Percentiles rank a stretch among this genome's conserved stretches.
Conservation (phyloP, 2,888 invertebrate genomes). For the Megamerina dolium region DNA sequence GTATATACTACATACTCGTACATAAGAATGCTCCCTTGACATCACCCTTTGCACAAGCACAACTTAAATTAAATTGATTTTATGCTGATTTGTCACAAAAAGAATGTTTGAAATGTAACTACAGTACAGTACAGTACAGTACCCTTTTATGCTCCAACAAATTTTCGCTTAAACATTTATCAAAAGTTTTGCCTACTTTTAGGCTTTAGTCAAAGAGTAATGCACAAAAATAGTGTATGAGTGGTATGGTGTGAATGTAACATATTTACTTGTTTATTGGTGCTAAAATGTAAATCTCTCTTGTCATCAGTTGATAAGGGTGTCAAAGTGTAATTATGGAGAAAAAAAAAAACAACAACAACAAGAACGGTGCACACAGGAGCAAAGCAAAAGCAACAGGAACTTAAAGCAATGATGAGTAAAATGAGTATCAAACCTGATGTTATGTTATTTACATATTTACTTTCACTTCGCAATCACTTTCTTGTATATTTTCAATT, state of each 20-base stretch:
- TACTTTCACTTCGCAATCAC: no score
- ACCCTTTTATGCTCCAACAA: no score
- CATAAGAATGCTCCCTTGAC: no score
- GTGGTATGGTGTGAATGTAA: background rate
- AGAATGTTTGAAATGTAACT: background rate
- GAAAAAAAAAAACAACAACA: slow-evolving; percentile 8
- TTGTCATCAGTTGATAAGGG: slow-evolving; percentile 31
- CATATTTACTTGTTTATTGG: no score
- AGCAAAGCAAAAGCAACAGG: no score
- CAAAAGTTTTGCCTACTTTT: slow-evolving; percentile 20
- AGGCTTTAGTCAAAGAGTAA: slow-evolving; percentile 15
- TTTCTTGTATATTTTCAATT: no score
- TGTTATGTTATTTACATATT: no score
- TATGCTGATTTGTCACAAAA: slow-evolving; percentile 29
- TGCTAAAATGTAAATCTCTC: slow-evolving; percentile 22
- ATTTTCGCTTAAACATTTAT: background rate
- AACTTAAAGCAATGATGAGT: no score
- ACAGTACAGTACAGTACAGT: background rate
- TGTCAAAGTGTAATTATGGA: slow-evolving; percentile 34
- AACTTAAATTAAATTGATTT: slow-evolving; percentile 37
- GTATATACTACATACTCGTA: no score
- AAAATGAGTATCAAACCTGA: no score
- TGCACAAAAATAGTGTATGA: background rate
- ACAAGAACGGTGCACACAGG: background rate
- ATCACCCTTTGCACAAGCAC: no score